Evolutionary conservation across 2,888 invertebrate species (phyloP).

Genomic region (Cerastis leucographa): DNA sequence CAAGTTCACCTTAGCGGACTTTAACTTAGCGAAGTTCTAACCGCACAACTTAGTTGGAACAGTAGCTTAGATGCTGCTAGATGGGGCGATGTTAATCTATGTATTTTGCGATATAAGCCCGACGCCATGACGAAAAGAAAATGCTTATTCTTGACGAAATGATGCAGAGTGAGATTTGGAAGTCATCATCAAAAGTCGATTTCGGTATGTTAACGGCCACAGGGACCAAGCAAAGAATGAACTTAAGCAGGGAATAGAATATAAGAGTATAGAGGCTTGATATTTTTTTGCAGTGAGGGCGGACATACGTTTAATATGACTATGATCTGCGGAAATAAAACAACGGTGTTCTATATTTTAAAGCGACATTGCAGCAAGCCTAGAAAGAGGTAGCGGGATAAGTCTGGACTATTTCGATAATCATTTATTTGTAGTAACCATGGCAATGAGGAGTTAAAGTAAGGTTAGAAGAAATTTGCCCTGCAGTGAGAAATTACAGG

Average conservation of each 20-base stretch:
- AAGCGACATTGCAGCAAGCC: too few relatives aligned
- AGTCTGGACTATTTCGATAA: too few relatives aligned
- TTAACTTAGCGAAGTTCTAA: slow-evolving; percentile 57
- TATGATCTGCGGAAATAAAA: too few relatives aligned
- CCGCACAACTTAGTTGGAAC: slow-evolving; percentile 51
- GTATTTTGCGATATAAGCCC: background rate
- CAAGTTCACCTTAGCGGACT: slow-evolving; percentile 51
- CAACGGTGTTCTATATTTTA: too few relatives aligned
- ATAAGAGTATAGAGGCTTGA: background rate
- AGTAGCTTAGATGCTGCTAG: slow-evolving; percentile 10
- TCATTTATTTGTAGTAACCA: too few relatives aligned
- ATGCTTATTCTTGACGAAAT: background rate
- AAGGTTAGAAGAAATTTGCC: too few relatives aligned
- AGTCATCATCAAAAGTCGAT: background rate
- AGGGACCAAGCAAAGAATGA: background rate
- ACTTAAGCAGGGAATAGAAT: too few relatives aligned
- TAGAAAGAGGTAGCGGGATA: too few relatives aligned
- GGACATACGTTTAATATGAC: too few relatives aligned
- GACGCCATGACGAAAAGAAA: background rate
- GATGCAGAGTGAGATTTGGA: background rate
- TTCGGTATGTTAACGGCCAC: background rate
- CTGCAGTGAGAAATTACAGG: too few relatives aligned
- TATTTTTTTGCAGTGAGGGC: too few relatives aligned
- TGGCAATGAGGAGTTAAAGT: too few relatives aligned
- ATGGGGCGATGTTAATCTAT: slow-evolving; percentile 1